These are phyloP conservation scores for Pitangus sulphuratus DNA, from an alignment of 2,797 vertebrate species.

Conservation along the genomic window DNA sequence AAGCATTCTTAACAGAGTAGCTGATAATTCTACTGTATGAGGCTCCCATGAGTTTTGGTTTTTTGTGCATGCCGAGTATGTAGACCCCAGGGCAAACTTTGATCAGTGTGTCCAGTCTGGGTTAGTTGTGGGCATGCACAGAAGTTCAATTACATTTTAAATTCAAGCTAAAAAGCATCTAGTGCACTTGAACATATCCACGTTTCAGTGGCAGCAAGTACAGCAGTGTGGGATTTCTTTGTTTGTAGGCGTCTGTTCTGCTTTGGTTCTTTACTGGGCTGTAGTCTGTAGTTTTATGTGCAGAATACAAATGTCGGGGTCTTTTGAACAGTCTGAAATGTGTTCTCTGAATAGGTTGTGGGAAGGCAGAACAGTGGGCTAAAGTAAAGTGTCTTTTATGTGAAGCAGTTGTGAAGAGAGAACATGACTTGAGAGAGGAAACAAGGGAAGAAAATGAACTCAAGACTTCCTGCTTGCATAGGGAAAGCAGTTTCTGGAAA, in stretches of 20 bases:
- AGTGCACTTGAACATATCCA: background rate
- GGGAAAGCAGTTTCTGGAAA: background rate
- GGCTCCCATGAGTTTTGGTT: background rate
- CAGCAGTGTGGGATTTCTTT: background rate
- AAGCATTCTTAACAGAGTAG: background rate
- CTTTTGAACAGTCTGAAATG: constrained; percentile 50
- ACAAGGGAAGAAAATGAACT: constrained; percentile 19
- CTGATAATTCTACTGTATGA: background rate
- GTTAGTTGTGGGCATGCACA: background rate
- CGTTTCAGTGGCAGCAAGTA: background rate
- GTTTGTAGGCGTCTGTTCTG: background rate
- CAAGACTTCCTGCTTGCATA: background rate
- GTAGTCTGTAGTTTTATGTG: constrained; percentile 18
- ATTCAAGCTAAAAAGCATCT: background rate
- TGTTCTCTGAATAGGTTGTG: constrained; percentile 39
- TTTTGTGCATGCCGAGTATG: background rate
- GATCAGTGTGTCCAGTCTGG: background rate
- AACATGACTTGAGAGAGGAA: constrained; percentile 21
- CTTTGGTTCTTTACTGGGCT: constrained; percentile 37
- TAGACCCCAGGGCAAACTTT: background rate
- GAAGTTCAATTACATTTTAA: background rate
- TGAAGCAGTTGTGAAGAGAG: constrained; percentile 20
- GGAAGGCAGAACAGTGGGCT: constrained; percentile 43
- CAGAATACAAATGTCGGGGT: constrained; percentile 62
- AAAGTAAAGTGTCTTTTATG: constrained; percentile 43